These are phyloP conservation scores for Bedellia somnulentella DNA, from an alignment of 2,888 invertebrate species.

Conservation along the genomic window DNA sequence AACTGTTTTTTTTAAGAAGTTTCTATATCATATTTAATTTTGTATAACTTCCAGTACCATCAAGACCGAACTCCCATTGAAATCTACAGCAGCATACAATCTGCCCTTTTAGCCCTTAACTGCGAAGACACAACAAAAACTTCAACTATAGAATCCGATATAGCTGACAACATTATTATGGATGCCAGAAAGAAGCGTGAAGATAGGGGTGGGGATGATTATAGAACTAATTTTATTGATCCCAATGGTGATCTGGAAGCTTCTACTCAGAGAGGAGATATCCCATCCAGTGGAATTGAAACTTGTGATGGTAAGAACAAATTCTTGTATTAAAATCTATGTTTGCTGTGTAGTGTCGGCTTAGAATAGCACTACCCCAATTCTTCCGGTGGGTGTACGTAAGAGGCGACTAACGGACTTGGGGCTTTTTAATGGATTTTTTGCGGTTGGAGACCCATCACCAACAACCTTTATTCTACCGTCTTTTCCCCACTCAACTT, in stretches of 20 bases:
- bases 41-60: conserved; percentile 57
- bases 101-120: conserved; percentile 49
- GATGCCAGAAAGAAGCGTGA: conserved; percentile 33
- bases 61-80: conserved; percentile 62
- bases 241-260: conserved; percentile 21
- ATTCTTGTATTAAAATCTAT: too few relatives aligned
- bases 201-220: conserved; percentile 47
- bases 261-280: conserved; percentile 32
- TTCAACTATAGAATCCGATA: conserved; percentile 21
- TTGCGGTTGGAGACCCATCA: not conserved
- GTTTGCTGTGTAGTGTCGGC: too few relatives aligned
- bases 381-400: too few relatives aligned
- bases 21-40: too few relatives aligned
- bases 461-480: too few relatives aligned
- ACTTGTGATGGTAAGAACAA: conserved; percentile 39
- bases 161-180: conserved; percentile 38
- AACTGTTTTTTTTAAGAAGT: too few relatives aligned
- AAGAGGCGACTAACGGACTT: too few relatives aligned
- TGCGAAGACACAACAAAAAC: conserved; percentile 25
- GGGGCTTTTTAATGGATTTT: too few relatives aligned
- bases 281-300: conserved; percentile 41
- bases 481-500: too few relatives aligned
- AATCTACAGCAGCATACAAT: conserved; percentile 47
- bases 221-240: conserved; percentile 33
- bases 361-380: too few relatives aligned